These are phyloP conservation scores for Ruditapes philippinarum DNA, from an alignment of 1,140 invertebrate genomes.

Conservation along the genomic window DNA sequence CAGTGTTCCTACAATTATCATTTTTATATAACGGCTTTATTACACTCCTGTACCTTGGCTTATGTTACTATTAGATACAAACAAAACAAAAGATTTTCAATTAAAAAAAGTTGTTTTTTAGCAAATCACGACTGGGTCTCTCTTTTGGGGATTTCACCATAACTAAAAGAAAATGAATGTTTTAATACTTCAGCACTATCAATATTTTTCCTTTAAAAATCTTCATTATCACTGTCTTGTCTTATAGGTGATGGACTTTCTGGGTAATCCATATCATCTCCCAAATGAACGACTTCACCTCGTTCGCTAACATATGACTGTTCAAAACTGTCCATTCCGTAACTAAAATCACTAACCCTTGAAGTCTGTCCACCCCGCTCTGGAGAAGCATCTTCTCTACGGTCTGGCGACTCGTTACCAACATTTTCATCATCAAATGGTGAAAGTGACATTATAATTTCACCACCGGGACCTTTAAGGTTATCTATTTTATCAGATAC, in stretches of 20 bases:
- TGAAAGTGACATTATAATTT: constrained; percentile 59
- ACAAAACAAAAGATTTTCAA: no score
- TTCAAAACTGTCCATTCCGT: constrained; percentile 83
- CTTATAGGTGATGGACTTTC: constrained; percentile 68
- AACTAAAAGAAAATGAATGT: no score
- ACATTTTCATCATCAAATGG: constrained; percentile 44
- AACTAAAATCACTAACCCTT: constrained; percentile 77
- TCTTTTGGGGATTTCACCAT: no score
- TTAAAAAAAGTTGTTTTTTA: no score
- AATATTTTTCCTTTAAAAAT: constrained; percentile 56
- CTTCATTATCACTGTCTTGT: constrained; percentile 75
- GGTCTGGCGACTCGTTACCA: neutral
- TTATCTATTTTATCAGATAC: constrained; percentile 27
- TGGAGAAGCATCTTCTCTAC: constrained; percentile 14
- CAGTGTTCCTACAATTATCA: no score
- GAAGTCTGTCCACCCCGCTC: constrained; percentile 63
- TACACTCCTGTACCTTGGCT: no score
- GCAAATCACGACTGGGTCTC: no score
- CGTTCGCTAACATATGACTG: constrained; percentile 80
- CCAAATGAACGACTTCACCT: constrained; percentile 77
- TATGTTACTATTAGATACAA: no score
- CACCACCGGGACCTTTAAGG: constrained; percentile 47
- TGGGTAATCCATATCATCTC: constrained; percentile 73
- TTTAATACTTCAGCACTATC: neutral
- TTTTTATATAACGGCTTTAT: no score